Percentiles rank a stretch among this genome's conserved stretches.
Conservation (phyloP, 2,797 vertebrate genomes). For the Chaunax sp. region DNA sequence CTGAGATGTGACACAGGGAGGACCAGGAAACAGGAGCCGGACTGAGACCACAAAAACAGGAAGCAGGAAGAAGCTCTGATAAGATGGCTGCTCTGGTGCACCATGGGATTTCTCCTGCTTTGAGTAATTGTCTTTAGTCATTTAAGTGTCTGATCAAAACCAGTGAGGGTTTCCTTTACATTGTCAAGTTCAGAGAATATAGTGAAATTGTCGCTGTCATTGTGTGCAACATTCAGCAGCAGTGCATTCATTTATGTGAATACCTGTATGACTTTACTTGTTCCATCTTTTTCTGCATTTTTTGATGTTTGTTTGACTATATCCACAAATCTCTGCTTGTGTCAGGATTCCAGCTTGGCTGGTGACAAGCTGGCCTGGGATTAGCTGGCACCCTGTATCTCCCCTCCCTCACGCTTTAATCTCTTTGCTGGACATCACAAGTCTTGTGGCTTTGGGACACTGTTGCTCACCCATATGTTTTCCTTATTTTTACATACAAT, state of each 20-base stretch:
- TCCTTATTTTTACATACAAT: slow-evolving; percentile 20
- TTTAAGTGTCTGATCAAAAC: slow-evolving; percentile 37
- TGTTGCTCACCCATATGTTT: slow-evolving; percentile 14
- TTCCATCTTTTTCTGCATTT: neutral
- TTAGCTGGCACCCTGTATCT: slow-evolving; percentile 79
- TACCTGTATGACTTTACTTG: neutral
- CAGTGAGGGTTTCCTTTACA: slow-evolving; percentile 14
- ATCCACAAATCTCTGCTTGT: slow-evolving; percentile 58
- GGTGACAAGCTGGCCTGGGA: slow-evolving; percentile 70
- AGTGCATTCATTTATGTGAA: neutral
- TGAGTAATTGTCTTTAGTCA: slow-evolving; percentile 35
- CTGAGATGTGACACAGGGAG: slow-evolving; percentile 75
- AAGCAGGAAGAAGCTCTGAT: slow-evolving; percentile 79
- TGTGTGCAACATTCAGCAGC: neutral
- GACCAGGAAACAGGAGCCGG: slow-evolving; percentile 74
- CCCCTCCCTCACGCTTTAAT: slow-evolving; percentile 85
- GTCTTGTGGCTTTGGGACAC: slow-evolving; percentile 58
- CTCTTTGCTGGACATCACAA: slow-evolving; percentile 64
- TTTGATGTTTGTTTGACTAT: slow-evolving; percentile 26
- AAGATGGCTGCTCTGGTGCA: slow-evolving; percentile 71
- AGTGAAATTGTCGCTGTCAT: neutral
- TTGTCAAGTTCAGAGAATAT: neutral
- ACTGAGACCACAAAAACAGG: slow-evolving; percentile 79
- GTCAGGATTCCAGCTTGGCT: slow-evolving; percentile 71
- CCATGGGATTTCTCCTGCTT: slow-evolving; percentile 52